phyloP scores from a whole-genome alignment of 2,888 invertebrate genomes.

The Spodoptera picta region DNA sequence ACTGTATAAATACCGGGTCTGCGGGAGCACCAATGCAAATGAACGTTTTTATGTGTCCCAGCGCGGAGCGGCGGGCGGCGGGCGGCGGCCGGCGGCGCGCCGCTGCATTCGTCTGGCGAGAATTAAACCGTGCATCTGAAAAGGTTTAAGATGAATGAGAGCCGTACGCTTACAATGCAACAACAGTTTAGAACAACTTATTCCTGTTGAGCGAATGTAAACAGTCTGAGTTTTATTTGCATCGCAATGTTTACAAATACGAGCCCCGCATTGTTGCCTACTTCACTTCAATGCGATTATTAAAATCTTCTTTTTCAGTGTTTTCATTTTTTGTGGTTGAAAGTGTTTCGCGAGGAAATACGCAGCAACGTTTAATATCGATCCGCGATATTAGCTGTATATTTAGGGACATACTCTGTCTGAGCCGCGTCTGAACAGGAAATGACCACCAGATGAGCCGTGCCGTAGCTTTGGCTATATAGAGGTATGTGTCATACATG shows the following conservation, averaged over 20 bases:
- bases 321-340: conserved; percentile 8
- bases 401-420: conserved; percentile 69
- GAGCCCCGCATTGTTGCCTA: conserved; percentile 49
- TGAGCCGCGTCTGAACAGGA: conserved; percentile 81
- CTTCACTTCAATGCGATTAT: conserved; percentile 49
- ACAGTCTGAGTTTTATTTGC: conserved; percentile 77
- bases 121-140: conserved; percentile 83
- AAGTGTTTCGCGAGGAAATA: conserved; percentile 9
- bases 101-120: conserved; percentile 77
- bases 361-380: conserved; percentile 46
- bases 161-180: conserved; percentile 79
- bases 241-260: conserved; percentile 63
- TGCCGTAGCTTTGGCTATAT: conserved; percentile 63
- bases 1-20: conserved; percentile 80
- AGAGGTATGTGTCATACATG: conserved; percentile 12
- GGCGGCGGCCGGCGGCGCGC: conserved; percentile 58
- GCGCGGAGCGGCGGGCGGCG: conserved; percentile 50
- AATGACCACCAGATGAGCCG: conserved; percentile 82
- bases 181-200: conserved; percentile 84
- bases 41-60: conserved; percentile 80
- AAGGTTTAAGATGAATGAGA: conserved; percentile 86
- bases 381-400: conserved; percentile 58
- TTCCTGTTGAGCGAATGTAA: conserved; percentile 77
- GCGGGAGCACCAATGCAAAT: conserved; percentile 81
- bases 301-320: conserved; percentile 21